Evolutionary conservation across 1,140 invertebrate species (phyloP).

Genomic region (Cyphomyrmex costatus): DNA sequence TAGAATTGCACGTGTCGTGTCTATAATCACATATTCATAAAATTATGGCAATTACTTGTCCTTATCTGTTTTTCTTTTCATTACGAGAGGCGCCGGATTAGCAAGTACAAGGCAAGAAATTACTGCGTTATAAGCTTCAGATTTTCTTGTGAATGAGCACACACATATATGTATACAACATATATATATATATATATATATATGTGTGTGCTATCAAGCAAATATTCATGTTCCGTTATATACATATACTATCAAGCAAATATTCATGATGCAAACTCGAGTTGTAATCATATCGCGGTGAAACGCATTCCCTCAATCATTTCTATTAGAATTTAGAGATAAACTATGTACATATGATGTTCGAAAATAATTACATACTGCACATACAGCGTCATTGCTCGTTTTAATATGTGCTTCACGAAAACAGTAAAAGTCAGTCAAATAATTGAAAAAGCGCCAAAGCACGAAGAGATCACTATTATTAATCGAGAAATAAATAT

Average conservation of each 20-base stretch:
- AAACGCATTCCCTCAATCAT: background rate
- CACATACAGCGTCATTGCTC: background rate
- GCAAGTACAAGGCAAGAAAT: background rate
- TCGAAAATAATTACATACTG: background rate
- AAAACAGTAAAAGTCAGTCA: conserved; percentile 5
- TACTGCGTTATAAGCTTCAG: conserved; percentile 27
- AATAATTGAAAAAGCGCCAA: background rate
- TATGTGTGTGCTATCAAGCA: too few species aligned
- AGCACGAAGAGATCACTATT: background rate
- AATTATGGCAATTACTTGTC: conserved; percentile 59
- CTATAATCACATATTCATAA: conserved; percentile 52
- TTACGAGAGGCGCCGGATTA: too few species aligned
- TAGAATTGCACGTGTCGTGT: background rate
- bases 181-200: background rate
- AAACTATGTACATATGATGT: background rate
- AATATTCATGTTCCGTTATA: background rate
- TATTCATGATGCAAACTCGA: conserved; percentile 5
- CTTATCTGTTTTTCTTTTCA: background rate
- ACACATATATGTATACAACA: too few species aligned
- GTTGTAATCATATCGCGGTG: background rate
- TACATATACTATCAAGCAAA: background rate
- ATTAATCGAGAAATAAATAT: background rate
- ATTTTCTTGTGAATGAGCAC: conserved; percentile 50
- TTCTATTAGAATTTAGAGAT: background rate
- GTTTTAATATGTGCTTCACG: background rate